These are phyloP conservation scores for Chamaea fasciata DNA, from an alignment of 2,113 vertebrate genomes.

Conservation along the genomic window DNA sequence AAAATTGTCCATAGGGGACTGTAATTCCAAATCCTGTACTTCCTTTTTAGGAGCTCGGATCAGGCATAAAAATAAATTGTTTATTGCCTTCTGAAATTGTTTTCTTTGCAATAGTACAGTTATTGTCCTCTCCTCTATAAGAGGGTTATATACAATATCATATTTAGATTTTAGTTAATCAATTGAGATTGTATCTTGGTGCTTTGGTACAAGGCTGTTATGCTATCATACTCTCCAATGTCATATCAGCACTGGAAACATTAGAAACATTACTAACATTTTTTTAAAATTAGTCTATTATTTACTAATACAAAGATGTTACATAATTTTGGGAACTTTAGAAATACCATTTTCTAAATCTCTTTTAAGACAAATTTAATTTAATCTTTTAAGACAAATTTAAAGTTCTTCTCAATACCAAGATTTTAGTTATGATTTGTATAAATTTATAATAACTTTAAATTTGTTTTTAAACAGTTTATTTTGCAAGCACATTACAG, in stretches of 20 bases:
- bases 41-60: slow-evolving; percentile 27
- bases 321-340: neutral
- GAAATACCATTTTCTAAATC: neutral
- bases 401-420: neutral
- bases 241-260: neutral
- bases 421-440: neutral
- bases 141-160: neutral
- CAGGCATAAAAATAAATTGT: neutral
- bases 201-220: neutral
- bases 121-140: neutral
- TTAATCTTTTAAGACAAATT: neutral
- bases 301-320: neutral
- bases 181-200: neutral
- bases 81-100: neutral
- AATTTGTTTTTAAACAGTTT: neutral
- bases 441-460: neutral
- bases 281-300: neutral
- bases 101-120: neutral
- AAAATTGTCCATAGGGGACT: neutral
- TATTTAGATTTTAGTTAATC: neutral
- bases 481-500: neutral
- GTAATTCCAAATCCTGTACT: neutral
- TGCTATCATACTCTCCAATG: neutral
- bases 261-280: neutral
- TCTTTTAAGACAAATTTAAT: no score